Conservation (phyloP, 2,113 vertebrate species). For the Pagrus major region DNA sequence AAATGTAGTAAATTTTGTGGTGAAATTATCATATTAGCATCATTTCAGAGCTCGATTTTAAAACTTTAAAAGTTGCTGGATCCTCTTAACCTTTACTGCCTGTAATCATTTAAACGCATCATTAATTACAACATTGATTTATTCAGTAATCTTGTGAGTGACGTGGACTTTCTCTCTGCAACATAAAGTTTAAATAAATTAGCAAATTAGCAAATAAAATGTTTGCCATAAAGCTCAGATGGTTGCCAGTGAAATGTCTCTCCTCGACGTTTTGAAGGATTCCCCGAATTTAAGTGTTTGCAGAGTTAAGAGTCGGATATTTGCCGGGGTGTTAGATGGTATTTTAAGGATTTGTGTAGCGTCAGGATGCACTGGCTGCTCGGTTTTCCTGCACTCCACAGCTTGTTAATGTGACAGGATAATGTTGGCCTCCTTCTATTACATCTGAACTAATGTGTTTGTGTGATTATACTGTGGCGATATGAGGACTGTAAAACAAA, state of each 20-base stretch:
- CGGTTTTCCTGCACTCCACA: slow-evolving; percentile 50
- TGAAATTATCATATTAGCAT: not conserved
- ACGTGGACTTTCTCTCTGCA: not conserved
- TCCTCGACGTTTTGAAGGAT: slow-evolving; percentile 46
- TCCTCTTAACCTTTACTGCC: not conserved
- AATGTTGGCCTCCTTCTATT: slow-evolving; percentile 70
- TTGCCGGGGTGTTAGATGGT: slow-evolving; percentile 35
- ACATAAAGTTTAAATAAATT: slow-evolving; percentile 10
- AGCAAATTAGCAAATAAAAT: slow-evolving; percentile 33
- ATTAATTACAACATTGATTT: slow-evolving; percentile 4
- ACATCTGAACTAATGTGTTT: slow-evolving; percentile 74
- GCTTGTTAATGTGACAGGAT: slow-evolving; percentile 75
- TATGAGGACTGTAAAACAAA: slow-evolving; percentile 67
- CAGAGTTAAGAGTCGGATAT: slow-evolving; percentile 52
- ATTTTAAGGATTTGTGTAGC: slow-evolving; percentile 47
- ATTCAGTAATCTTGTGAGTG: slow-evolving; percentile 1
- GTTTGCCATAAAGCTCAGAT: slow-evolving; percentile 41
- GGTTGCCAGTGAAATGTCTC: slow-evolving; percentile 27
- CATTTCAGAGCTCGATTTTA: not conserved
- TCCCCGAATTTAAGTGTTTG: slow-evolving; percentile 64
- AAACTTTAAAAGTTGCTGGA: not conserved
- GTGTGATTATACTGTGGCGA: slow-evolving; percentile 60
- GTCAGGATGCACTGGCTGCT: slow-evolving; percentile 33
- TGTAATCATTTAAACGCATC: not conserved
- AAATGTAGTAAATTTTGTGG: not conserved